Conservation (phyloP, 2,797 vertebrate species). For the Melanotaenia parkinsoni region DNA sequence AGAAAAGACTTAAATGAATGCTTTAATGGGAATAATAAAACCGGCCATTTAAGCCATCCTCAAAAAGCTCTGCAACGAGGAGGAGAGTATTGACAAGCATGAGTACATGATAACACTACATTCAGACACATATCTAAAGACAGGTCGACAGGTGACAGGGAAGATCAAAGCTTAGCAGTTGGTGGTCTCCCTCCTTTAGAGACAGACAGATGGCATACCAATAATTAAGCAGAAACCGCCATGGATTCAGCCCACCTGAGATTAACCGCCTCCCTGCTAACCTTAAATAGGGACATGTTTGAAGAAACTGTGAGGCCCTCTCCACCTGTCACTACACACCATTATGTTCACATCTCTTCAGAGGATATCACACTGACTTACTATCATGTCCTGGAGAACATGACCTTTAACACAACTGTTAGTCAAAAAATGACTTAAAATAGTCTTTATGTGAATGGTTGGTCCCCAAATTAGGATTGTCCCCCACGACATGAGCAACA, state of each 20-base stretch:
- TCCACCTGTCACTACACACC: background rate
- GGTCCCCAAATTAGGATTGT: background rate
- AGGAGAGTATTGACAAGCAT: conserved; percentile 41
- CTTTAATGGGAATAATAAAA: background rate
- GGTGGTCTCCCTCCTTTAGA: conserved; percentile 68
- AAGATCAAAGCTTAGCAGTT: conserved; percentile 81
- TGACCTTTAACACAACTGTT: background rate
- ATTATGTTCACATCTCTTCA: background rate
- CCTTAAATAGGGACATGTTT: conserved; percentile 54
- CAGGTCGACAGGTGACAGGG: conserved; percentile 48
- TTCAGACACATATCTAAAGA: conserved; percentile 26
- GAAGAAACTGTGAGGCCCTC: conserved; percentile 25
- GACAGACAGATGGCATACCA: conserved; percentile 76
- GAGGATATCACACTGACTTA: background rate
- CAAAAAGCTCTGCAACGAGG: conserved; percentile 21
- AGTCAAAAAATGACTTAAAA: background rate
- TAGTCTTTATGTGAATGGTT: background rate
- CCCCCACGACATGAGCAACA: too few relatives aligned
- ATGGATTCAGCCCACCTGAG: conserved; percentile 69
- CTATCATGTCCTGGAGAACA: background rate
- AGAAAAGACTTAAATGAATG: background rate
- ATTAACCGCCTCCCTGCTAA: conserved; percentile 50
- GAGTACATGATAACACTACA: background rate
- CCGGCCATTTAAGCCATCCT: too few relatives aligned
- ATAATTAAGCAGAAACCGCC: conserved; percentile 81